Percentiles rank a stretch among this genome's conserved stretches.
phyloP scores from a whole-genome alignment of 2,888 invertebrate species.

The Vanessa cardui region DNA sequence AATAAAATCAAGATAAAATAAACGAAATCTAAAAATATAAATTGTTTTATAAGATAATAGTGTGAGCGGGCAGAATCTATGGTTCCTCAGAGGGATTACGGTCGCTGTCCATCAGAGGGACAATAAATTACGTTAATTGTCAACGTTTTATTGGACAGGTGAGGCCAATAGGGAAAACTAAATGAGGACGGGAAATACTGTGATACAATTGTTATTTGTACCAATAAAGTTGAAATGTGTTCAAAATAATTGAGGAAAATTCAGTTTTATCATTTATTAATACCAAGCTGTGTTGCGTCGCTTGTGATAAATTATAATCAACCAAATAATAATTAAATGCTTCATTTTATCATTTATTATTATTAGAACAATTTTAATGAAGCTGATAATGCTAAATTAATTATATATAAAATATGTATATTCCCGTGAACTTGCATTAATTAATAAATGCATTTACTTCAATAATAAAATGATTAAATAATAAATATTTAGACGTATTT shows the following conservation, averaged over 20 bases:
- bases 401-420: too few relatives aligned
- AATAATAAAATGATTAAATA: too few relatives aligned
- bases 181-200: slow-evolving; percentile 33
- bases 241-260: not conserved
- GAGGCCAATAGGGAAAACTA: slow-evolving; percentile 49
- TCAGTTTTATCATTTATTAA: too few relatives aligned
- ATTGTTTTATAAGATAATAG: not conserved
- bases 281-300: too few relatives aligned
- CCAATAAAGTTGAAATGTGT: not conserved
- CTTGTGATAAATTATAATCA: too few relatives aligned
- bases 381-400: too few relatives aligned
- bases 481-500: too few relatives aligned
- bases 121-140: slow-evolving; percentile 64
- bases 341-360: not conserved
- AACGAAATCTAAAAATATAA: too few relatives aligned
- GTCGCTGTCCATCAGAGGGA: slow-evolving; percentile 52
- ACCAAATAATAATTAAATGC: not conserved
- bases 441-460: too few relatives aligned
- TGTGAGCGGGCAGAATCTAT: slow-evolving; percentile 27
- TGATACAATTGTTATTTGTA: slow-evolving; percentile 22
- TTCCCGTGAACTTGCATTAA: too few relatives aligned
- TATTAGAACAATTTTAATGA: too few relatives aligned
- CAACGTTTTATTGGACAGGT: slow-evolving; percentile 64
- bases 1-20: too few relatives aligned
- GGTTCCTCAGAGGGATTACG: slow-evolving; percentile 39